A percentile compares a stretch with the other conserved stretches of the same genome.
Evolutionary conservation across 2,797 vertebrate genomes (phyloP).

Genomic region (Pseudochirops corinnae): DNA sequence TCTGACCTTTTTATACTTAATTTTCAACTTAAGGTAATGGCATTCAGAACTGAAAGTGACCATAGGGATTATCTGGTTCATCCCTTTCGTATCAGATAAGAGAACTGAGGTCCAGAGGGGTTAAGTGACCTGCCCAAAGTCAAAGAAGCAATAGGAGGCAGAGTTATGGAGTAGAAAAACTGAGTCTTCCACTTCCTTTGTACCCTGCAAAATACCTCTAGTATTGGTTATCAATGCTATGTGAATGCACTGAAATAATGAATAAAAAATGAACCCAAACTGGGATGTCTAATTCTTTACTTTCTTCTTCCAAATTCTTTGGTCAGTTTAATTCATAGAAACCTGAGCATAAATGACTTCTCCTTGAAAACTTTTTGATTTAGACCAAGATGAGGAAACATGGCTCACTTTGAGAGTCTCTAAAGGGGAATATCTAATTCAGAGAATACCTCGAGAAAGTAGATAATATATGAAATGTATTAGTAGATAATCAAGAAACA

Average conservation of each 20-base stretch:
- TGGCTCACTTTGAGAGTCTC: not conserved
- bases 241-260: not conserved
- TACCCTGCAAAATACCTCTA: not conserved
- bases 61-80: not conserved
- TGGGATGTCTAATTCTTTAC: not conserved
- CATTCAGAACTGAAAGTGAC: not conserved
- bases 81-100: not conserved
- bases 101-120: not conserved
- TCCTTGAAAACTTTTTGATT: constrained; percentile 41
- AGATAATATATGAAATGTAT: not conserved
- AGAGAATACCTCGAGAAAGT: not conserved
- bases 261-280: not conserved
- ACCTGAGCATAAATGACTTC: constrained; percentile 2
- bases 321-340: constrained; percentile 23
- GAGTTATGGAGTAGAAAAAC: not conserved
- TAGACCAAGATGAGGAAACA: constrained; percentile 1
- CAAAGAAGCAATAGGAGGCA: not conserved
- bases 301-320: constrained; percentile 40
- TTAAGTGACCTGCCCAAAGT: not conserved
- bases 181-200: not conserved
- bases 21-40: not conserved
- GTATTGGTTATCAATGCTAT: not conserved
- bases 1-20: not conserved
- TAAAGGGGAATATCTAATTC: not conserved
- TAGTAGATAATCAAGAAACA: not conserved